Base-by-base conservation (phyloP, 2,888 invertebrate genomes). In the Drosophila percnosoma region DNA sequence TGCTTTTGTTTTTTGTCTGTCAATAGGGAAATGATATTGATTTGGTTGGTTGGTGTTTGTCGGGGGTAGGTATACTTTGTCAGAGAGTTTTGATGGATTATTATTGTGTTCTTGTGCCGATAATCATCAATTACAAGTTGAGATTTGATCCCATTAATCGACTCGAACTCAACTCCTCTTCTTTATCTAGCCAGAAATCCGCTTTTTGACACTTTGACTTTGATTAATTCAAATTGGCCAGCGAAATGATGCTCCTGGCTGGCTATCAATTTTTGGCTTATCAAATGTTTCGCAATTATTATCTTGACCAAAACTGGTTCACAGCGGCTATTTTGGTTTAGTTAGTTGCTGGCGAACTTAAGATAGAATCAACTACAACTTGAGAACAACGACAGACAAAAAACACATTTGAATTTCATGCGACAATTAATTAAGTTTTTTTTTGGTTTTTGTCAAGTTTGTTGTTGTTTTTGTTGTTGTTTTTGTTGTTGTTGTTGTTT, bases 21-120 rank as follows among this genome's bases (percentile, higher is more conserved):
- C 58, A 83, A 83, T 73, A 69, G 70, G 79, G 73, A 82, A 79
- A 73, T 73, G 4, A 68, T 61, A 80, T 77, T 80, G 78, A 80
- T 79, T 69, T 67, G 52, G 29, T 29, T 29, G 77, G 8, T 48
- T 18, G 24, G 18, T 29, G 24, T 13, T 51, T 45, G 34, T 27
- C 8, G n/a, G 31, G 57, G 53, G 40, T 33, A 24, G 40, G 33
- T 27, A 24, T 42, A 54, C 31, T 51, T 45, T 45, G 31, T 21
- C 36, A 18, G 21, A 24, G 27, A 21, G 40, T 68, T 77, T 68
- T 77, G 70, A 55, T 61, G 40, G 68, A 72, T 72, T 49, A 34
- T 15, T 51, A 49, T 45, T 24, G 15, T 24, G 5, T 6, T 18
- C 2, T 34, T 13, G 24, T 34, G 57, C 11, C n/a, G 70, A 71